Evolutionary conservation across 2,888 invertebrate genomes (phyloP).

Genomic region (Ptilodon capucinus): DNA sequence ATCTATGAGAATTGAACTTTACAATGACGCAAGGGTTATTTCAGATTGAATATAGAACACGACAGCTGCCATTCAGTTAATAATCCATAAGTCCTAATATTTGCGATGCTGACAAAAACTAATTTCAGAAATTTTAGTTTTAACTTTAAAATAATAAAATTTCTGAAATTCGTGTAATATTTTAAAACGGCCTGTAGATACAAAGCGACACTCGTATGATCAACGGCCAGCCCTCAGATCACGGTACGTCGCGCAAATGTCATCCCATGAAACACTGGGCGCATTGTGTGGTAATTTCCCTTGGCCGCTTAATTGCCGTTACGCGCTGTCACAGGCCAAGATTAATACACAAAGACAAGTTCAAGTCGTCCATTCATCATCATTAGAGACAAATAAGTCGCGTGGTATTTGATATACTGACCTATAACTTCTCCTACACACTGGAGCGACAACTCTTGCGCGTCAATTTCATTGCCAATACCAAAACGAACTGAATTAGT

Average conservation of each 20-base stretch:
- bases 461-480: neutral
- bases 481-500: too few species aligned
- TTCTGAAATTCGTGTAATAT: too few species aligned
- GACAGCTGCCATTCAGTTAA: too few species aligned
- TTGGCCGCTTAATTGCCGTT: constrained; percentile 74
- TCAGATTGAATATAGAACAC: too few species aligned
- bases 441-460: too few species aligned
- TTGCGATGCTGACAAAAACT: too few species aligned
- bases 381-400: constrained; percentile 62
- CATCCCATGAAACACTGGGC: constrained; percentile 75
- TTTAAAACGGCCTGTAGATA: constrained; percentile 38
- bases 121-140: too few species aligned
- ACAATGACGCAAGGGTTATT: too few species aligned
- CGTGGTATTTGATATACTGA: constrained; percentile 35
- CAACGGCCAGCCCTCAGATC: constrained; percentile 50
- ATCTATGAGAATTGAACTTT: too few species aligned
- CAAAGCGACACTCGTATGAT: constrained; percentile 58
- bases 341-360: constrained; percentile 75
- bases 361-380: constrained; percentile 70
- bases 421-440: constrained; percentile 17
- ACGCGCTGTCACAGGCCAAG: constrained; percentile 68
- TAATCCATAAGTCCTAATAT: too few species aligned
- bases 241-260: constrained; percentile 57
- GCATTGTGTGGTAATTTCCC: constrained; percentile 79
- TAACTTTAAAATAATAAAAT: too few species aligned